phyloP scores from a whole-genome alignment of 1,140 invertebrate species.

The Cotesia vestalis region DNA sequence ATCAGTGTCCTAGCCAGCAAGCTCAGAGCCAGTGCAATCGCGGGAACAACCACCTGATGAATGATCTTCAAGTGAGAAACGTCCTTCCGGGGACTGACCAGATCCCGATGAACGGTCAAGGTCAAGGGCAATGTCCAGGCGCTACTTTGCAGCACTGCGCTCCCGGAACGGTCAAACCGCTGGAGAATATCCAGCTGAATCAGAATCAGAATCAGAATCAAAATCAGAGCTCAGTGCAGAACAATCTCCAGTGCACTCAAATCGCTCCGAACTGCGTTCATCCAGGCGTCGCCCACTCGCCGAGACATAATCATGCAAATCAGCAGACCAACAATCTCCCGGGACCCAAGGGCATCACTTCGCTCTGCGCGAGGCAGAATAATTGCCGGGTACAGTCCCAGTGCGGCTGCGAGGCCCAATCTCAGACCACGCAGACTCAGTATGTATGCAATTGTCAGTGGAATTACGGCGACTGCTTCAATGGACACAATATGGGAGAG shows the following conservation, averaged over 20 bases:
- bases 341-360: slow-evolving; percentile 44
- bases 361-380: slow-evolving; percentile 51
- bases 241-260: slow-evolving; percentile 44
- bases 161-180: slow-evolving; percentile 42
- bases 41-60: background rate
- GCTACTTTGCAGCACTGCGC: slow-evolving; percentile 46
- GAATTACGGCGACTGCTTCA: slow-evolving; percentile 59
- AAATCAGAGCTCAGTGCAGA: background rate
- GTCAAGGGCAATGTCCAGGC: slow-evolving; percentile 38
- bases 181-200: slow-evolving; percentile 30
- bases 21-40: slow-evolving; percentile 41
- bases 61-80: slow-evolving; percentile 14
- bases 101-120: slow-evolving; percentile 34
- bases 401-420: slow-evolving; percentile 42
- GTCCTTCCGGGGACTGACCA: slow-evolving; percentile 44
- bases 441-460: slow-evolving; percentile 59
- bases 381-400: slow-evolving; percentile 53
- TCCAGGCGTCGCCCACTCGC: slow-evolving; percentile 42
- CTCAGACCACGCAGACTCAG: slow-evolving; percentile 43
- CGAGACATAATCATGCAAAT: slow-evolving; percentile 33
- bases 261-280: slow-evolving; percentile 51
- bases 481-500: slow-evolving; percentile 59
- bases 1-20: slow-evolving; percentile 40
- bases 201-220: slow-evolving; percentile 22
- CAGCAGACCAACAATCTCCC: background rate